Conservation (phyloP, 1,140 invertebrate genomes). For the Drosophila nigrodunni region DNA sequence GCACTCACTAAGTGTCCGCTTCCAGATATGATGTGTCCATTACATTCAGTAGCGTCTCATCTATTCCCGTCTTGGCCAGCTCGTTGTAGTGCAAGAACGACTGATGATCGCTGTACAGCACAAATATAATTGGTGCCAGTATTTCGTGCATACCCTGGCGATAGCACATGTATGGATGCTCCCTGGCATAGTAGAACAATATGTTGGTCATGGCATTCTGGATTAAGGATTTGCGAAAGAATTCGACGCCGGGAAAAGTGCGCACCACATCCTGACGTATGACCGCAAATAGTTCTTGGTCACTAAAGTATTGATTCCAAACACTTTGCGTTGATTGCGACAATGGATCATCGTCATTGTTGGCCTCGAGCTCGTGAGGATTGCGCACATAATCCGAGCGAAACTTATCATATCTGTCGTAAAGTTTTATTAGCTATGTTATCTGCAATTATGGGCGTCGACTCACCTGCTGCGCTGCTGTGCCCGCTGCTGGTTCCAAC, state of each 20-base stretch:
- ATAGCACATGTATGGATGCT: constrained; percentile 90
- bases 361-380: constrained; percentile 64
- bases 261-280: constrained; percentile 92
- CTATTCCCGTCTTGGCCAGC: constrained; percentile 73
- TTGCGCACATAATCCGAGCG: constrained; percentile 77
- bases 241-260: constrained; percentile 92
- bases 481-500: constrained; percentile 75
- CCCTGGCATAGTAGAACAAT: constrained; percentile 89
- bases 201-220: constrained; percentile 88
- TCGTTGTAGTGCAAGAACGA: constrained; percentile 86
- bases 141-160: constrained; percentile 95
- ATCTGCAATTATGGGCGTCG: background rate
- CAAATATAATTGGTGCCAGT: constrained; percentile 90
- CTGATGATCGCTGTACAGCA: constrained; percentile 90
- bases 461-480: constrained; percentile 66
- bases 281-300: constrained; percentile 89
- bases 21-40: constrained; percentile 89
- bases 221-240: constrained; percentile 89
- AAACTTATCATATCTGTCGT: constrained; percentile 74
- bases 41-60: constrained; percentile 86
- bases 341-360: constrained; percentile 74
- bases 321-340: constrained; percentile 87
- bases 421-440: background rate
- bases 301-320: constrained; percentile 93
- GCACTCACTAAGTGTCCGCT: constrained; percentile 90